phyloP scores from a whole-genome alignment of 2,113 vertebrate genomes.

The Geococcyx californianus region DNA sequence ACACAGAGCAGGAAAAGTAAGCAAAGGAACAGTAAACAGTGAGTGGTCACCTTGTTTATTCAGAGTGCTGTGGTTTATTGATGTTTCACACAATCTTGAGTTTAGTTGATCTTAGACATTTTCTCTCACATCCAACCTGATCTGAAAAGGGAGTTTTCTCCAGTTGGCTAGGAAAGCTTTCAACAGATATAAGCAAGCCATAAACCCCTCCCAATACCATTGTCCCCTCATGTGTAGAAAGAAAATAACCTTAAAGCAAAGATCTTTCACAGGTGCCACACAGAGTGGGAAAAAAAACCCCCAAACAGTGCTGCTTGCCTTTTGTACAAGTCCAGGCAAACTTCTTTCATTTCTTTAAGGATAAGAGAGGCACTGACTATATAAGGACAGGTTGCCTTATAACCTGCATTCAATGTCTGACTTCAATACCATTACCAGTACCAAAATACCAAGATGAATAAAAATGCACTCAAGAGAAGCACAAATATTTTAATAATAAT shows the following conservation, averaged over 20 bases:
- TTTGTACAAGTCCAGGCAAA: not conserved
- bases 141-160: not conserved
- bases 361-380: not conserved
- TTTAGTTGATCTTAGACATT: constrained; percentile 17
- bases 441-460: not conserved
- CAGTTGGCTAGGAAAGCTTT: not conserved
- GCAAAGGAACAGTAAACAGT: constrained; percentile 34
- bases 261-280: not conserved
- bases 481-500: not conserved
- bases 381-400: not conserved
- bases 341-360: not conserved
- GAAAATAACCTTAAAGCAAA: not conserved
- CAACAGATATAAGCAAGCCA: not conserved
- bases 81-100: constrained; percentile 13
- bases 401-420: not conserved
- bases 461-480: not conserved
- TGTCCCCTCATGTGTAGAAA: not conserved
- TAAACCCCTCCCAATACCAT: not conserved
- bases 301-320: not conserved
- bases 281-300: not conserved
- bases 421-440: not conserved
- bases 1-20: constrained; percentile 35
- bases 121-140: not conserved
- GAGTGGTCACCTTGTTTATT: constrained; percentile 39
- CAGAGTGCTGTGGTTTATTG: constrained; percentile 47